phyloP scores from a whole-genome alignment of 2,888 invertebrate genomes.

The Athalia cordata region DNA sequence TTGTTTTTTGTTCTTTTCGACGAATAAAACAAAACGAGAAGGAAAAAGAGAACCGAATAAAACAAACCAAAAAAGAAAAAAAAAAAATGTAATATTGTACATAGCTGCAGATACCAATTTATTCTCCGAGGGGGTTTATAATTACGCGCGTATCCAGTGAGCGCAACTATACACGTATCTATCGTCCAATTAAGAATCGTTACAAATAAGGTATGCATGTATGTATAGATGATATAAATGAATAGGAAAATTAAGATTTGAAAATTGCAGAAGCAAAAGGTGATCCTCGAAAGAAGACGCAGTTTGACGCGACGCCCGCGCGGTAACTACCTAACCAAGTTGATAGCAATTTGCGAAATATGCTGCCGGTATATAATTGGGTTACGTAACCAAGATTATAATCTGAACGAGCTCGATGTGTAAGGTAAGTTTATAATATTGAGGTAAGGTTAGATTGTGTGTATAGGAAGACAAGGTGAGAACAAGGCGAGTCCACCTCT shows the following conservation, averaged over 20 bases:
- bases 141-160: background rate
- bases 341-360: slow-evolving; percentile 56
- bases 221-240: background rate
- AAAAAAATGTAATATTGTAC: background rate
- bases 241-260: background rate
- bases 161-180: background rate
- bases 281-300: background rate
- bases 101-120: background rate
- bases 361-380: slow-evolving; percentile 56
- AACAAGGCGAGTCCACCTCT: slow-evolving; percentile 33
- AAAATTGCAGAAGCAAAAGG: background rate
- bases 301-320: slow-evolving; percentile 43
- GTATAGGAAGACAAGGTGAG: background rate
- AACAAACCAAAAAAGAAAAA: background rate
- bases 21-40: background rate
- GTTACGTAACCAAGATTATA: slow-evolving; percentile 64
- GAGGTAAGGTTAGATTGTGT: background rate
- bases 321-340: background rate
- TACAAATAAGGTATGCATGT: background rate
- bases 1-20: background rate
- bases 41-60: background rate
- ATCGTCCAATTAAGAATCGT: slow-evolving; percentile 28
- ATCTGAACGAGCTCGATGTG: slow-evolving; percentile 44
- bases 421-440: slow-evolving; percentile 3
- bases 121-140: background rate